Conservation (phyloP, 2,797 vertebrate genomes). For the Hydrocynus forskahlii region DNA sequence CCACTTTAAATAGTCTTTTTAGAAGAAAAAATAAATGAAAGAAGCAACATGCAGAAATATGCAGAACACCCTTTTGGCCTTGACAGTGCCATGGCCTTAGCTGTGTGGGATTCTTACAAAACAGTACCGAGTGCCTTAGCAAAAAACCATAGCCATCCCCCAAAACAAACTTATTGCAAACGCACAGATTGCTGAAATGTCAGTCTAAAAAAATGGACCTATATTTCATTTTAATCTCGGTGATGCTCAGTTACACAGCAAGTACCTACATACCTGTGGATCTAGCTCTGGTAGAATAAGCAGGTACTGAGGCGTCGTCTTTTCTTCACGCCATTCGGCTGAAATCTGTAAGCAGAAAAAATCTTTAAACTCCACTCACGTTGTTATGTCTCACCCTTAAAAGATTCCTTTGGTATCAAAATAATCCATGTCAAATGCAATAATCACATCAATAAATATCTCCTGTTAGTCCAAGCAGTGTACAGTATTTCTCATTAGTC, state of each 20-base stretch:
- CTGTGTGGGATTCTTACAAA: neutral
- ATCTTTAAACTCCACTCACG: slow-evolving; percentile 5
- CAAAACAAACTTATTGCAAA: neutral
- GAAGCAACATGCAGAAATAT: neutral
- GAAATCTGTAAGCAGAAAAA: slow-evolving; percentile 12
- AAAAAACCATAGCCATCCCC: neutral
- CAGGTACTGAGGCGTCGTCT: neutral
- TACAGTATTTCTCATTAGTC: slow-evolving; percentile 31
- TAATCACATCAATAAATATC: slow-evolving; percentile 24
- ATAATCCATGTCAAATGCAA: slow-evolving; percentile 8
- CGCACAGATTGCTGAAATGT: neutral
- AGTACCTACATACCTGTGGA: neutral
- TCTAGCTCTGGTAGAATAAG: neutral
- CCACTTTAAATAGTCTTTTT: too few species aligned
- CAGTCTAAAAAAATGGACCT: neutral
- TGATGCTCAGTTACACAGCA: neutral
- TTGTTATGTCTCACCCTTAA: neutral
- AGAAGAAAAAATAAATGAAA: too few species aligned
- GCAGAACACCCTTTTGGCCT: neutral
- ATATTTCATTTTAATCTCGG: neutral
- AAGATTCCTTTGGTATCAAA: slow-evolving; percentile 29
- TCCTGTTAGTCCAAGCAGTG: neutral
- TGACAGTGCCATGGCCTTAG: neutral
- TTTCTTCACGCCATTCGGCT: neutral
- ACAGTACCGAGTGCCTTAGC: neutral